phyloP scores from a whole-genome alignment of 2,888 invertebrate species.

The Gasteruption jaculator region DNA sequence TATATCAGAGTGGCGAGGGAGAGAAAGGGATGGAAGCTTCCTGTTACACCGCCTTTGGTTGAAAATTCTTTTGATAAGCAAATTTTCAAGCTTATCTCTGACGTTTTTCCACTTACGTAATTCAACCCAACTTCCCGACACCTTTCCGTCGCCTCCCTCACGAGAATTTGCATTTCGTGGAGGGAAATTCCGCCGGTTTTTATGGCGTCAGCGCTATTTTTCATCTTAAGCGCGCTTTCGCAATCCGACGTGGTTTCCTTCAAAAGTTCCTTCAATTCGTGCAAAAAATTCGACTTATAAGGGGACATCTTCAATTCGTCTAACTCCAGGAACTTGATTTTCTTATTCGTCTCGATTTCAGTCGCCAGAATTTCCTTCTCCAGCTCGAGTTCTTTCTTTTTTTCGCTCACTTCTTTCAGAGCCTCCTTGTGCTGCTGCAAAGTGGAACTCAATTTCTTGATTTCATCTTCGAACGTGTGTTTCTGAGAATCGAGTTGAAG shows the following conservation, averaged over 20 bases:
- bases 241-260: conserved; percentile 42
- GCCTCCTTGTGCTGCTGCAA: conserved; percentile 45
- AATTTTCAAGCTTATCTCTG: neutral
- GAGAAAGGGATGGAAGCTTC: too few species aligned
- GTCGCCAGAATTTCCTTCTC: conserved; percentile 45
- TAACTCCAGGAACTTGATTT: conserved; percentile 52
- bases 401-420: conserved; percentile 41
- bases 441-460: conserved; percentile 39
- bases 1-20: too few species aligned
- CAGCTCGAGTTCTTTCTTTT: conserved; percentile 41
- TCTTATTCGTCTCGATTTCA: conserved; percentile 51
- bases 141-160: conserved; percentile 47
- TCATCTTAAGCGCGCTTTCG: conserved; percentile 38
- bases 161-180: conserved; percentile 47
- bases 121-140: conserved; percentile 44
- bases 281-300: conserved; percentile 54
- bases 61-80: too few species aligned
- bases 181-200: conserved; percentile 42
- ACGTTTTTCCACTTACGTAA: too few species aligned
- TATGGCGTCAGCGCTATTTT: conserved; percentile 36
- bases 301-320: conserved; percentile 50
- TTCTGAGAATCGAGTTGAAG: conserved; percentile 43
- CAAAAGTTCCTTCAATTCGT: conserved; percentile 54
- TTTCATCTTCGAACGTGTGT: conserved; percentile 43
- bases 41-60: too few species aligned